Conservation (phyloP, 2,797 vertebrate genomes). For the Diceros bicornis region DNA sequence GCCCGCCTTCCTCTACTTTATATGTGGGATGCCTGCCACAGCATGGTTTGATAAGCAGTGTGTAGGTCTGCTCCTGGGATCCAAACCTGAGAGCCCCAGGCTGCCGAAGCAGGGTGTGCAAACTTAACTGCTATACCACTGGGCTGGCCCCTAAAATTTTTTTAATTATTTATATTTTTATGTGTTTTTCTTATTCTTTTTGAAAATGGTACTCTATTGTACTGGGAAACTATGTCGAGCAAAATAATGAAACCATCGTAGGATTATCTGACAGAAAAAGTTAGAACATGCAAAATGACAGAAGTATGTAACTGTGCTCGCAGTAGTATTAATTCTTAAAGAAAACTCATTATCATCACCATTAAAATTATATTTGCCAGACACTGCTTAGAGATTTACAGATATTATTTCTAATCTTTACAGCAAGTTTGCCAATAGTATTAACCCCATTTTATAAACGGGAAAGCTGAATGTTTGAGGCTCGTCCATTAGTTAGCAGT, state of each 20-base stretch:
- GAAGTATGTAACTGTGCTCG: not conserved
- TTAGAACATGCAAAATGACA: not conserved
- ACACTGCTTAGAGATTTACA: slow-evolving; percentile 4
- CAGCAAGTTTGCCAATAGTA: not conserved
- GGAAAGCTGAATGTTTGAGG: not conserved
- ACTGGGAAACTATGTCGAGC: slow-evolving; percentile 21
- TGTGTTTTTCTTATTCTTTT: slow-evolving; percentile 19
- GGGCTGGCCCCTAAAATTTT: not conserved
- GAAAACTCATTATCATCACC: not conserved
- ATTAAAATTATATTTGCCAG: not conserved
- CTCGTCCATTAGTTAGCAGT: not conserved
- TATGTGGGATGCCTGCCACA: too few species aligned
- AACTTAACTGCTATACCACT: too few species aligned
- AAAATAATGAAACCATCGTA: slow-evolving; percentile 30
- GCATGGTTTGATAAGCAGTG: too few species aligned
- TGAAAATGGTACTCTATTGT: not conserved
- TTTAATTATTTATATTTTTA: slow-evolving; percentile 11
- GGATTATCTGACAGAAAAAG: slow-evolving; percentile 20
- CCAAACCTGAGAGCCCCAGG: too few species aligned
- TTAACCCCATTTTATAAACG: not conserved
- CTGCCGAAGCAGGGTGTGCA: too few species aligned
- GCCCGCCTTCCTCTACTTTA: too few species aligned
- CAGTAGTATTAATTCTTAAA: not conserved
- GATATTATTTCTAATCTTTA: slow-evolving; percentile 45
- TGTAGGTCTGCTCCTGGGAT: too few species aligned